Base-by-base conservation (phyloP, 2,113 vertebrate species). In the Fregata magnificens region DNA sequence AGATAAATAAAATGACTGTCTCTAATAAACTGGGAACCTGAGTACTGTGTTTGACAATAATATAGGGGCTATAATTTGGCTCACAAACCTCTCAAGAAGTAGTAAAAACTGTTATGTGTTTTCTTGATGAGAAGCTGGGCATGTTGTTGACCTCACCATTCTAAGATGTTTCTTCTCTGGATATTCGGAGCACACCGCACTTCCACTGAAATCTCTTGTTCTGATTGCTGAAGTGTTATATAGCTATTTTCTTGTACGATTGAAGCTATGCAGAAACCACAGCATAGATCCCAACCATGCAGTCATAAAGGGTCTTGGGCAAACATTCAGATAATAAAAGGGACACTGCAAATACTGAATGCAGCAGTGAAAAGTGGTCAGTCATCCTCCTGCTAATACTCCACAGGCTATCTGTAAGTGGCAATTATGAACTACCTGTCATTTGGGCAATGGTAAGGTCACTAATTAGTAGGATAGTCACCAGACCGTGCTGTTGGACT, bases 1-100 rank as follows among this genome's bases (percentile, higher is more conserved):
- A 89, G 85, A 82, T 71, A 96, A 95, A 96, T 95, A 92, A 97
- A 89, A 94, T 91, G 47, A 34, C 76, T 91, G 58, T 31, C 84
- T 96, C 74, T 90, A 95, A 93, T 97, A 92, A 96, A 94, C 65
- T 76, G 70, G 50, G 45, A 93, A 85, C 67, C 76, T 47, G 78
- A 95, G 84, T 82, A 62, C 94, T 55, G 83, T 93, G 85, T 88
- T 94, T 95, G 90, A 95, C 86, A 89, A 74, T 86, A 97, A 96
- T 84, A 95, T 8, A 88, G 79, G 47, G 87, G 72, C 92, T 89
- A 90, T 96, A 93, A 96, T 98, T 97, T 97, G 95, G 77, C 91
- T 97, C 95, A 82, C 93, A 97, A 97, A 97, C 83, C 84, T 95
- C 93, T 95, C 90, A 94, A 92, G 86, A 89, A 97, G 84, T 53